Evolutionary conservation across 2,888 invertebrate species (phyloP), one percentile per base, ranked within the genome.

Genomic region (Polymixis lichenea): DNA sequence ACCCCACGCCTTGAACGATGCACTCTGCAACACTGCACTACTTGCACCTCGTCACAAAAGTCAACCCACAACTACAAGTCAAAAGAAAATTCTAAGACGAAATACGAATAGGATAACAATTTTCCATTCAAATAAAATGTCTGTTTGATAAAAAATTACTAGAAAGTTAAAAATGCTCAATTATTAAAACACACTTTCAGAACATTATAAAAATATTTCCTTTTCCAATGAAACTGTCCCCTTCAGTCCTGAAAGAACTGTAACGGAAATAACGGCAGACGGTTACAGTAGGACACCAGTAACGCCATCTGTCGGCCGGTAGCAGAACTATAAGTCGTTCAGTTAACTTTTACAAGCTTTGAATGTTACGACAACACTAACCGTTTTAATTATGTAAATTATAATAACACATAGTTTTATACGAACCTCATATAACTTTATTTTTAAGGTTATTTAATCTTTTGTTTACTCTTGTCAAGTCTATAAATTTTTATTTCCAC

Each of bases 291-390:
- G 75, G 78, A 68, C 77, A 92, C 92, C 38, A 7, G 72, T 91
- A 86, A 70, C 93, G 96, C 95, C 96, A 96, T 95, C 96, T 96
- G 80, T 91, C 81, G 92, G 78, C 89, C 86, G 91, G 90, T 96
- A 96, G 96, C 95, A 60, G 90, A 91, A 95, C 92, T 90, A 82
- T 15, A 71, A 46, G 9, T 65, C 43, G 15, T 65, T 64, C 49
- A 46, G 2, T 71, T 76, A 53, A 70, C 46, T 61, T 71, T 74
- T 73, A 62, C 60, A 55, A 67, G 55, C 55, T 76, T 22, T 53
- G 15, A 66, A 51, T 68, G 72, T 82, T 74, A 77, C 46, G 64
- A 66, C 66, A 72, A 56, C 53, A 72, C 17, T 55, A 67, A 78
- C 65, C 65, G 67, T 64, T 76, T 64, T 56, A 73, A 82, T 80